phyloP scores from a whole-genome alignment of 2,888 invertebrate genomes.

The Chrysotoxum bicinctum region DNA sequence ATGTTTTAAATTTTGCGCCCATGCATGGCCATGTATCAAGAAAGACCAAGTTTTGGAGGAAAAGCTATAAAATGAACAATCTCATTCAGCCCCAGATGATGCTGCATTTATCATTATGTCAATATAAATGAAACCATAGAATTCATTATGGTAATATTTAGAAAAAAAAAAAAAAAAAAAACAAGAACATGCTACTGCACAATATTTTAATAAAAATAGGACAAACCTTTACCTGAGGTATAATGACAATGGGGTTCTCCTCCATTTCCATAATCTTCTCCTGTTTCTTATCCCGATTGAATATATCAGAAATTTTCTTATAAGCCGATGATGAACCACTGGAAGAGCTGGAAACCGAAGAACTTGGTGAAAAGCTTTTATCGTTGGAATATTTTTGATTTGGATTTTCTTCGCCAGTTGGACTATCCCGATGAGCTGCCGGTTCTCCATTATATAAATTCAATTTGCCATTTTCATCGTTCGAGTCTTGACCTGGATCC shows the following conservation, averaged over 20 bases:
- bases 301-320: conserved; percentile 82
- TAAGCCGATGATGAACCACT: conserved; percentile 86
- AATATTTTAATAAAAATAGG: not conserved
- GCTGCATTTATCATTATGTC: no score
- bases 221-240: conserved; percentile 79
- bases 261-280: conserved; percentile 81
- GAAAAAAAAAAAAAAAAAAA: no score
- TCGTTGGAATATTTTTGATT: conserved; percentile 82
- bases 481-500: conserved; percentile 73
- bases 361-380: conserved; percentile 85
- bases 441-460: conserved; percentile 77
- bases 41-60: no score
- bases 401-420: conserved; percentile 85
- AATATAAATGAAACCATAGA: not conserved
- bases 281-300: conserved; percentile 81
- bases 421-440: conserved; percentile 84
- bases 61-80: no score
- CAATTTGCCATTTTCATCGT: conserved; percentile 74
- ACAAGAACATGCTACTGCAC: not conserved
- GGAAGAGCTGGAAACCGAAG: conserved; percentile 84
- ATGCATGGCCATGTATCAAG: no score
- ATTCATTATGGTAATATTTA: no score
- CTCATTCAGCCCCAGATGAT: no score
- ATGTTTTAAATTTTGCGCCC: no score
- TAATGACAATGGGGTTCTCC: conserved; percentile 82